Evolutionary conservation across 2,113 vertebrate species (phyloP), one percentile per base, ranked within the genome.

Genomic region (Pachycephala philippinensis): DNA sequence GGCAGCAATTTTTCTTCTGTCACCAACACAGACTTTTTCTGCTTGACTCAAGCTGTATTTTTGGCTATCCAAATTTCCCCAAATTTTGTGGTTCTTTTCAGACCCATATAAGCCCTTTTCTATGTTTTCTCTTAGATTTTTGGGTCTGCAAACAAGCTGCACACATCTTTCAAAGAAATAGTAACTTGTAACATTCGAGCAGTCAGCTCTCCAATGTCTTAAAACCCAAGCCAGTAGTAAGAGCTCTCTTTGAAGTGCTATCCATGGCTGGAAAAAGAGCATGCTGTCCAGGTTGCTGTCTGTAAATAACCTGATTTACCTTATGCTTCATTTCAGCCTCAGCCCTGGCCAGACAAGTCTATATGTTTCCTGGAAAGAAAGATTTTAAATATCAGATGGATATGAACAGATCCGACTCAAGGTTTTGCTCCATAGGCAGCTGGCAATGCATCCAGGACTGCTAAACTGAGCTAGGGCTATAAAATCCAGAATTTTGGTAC

Each of bases 1-100:
- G 84, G 82, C 81, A 82, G 78, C 81, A 75, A 52, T 91, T 95
- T 83, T 85, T 90, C 84, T 91, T 66, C 72, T 78, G 69, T 82
- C 70, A 91, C 53, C 22, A 71, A 26, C 35, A 52, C 9, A 40
- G 35, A 40, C 27, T 52, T 75, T 85, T 87, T 76, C 75, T 66
- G 12, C 53, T 76, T 60, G 31, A 64, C 13, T 87, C 0, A 0
- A 64, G 79, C 42, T 81, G 18, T 54, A 22, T 39, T 84, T 95
- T 82, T 82, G 23, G 56, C 24, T 37, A 22, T 39, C 60, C 33
- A 82, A 84, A 59, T 57, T 64, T 78, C 28, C 9, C 15, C 14
- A 11, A 6, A 11, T 87, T 89, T 52, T 65, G 20, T 60, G 8
- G 40, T 37, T 80, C 53, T 88, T 86, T 76, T 83, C 61, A 65